Evolutionary conservation across 2,797 vertebrate genomes (phyloP).

Genomic region (Eptatretus atami): DNA sequence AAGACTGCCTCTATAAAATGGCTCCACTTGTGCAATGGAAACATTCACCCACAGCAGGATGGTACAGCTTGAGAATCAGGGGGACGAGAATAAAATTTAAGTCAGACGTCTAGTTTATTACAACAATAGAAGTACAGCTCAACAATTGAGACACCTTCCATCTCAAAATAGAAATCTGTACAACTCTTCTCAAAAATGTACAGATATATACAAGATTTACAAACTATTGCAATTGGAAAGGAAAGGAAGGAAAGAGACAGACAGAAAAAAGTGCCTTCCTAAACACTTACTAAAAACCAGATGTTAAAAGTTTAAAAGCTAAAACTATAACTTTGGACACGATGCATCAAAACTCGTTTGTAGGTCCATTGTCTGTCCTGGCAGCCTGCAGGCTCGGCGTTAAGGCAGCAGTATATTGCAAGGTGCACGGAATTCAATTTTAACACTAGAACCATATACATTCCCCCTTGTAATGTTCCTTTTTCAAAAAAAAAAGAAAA

Average conservation of each 20-base stretch:
- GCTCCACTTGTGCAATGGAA: no score
- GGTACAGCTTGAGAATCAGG: no score
- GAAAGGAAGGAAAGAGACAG: background rate
- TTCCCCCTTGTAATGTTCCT: no score
- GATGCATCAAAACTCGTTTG: background rate
- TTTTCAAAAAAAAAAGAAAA: no score
- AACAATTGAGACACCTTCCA: conserved; percentile 2
- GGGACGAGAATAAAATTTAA: background rate
- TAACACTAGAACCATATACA: no score
- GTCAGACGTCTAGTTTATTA: conserved; percentile 4
- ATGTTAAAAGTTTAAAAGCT: background rate
- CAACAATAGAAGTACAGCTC: conserved; percentile 4
- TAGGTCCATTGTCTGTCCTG: background rate
- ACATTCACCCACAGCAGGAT: no score
- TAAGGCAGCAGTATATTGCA: no score
- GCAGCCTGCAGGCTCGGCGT: no score
- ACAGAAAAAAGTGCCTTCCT: conserved; percentile 1
- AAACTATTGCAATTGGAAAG: conserved; percentile 5
- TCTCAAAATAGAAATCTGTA: conserved; percentile 5
- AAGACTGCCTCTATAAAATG: no score
- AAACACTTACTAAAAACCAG: conserved; percentile 1
- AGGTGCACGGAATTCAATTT: no score
- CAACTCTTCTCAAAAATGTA: conserved; percentile 3
- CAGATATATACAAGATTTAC: conserved; percentile 4
- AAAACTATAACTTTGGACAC: background rate